These are phyloP conservation scores for Hydriomena furcata DNA, from an alignment of 2,888 invertebrate species.

Conservation along the genomic window DNA sequence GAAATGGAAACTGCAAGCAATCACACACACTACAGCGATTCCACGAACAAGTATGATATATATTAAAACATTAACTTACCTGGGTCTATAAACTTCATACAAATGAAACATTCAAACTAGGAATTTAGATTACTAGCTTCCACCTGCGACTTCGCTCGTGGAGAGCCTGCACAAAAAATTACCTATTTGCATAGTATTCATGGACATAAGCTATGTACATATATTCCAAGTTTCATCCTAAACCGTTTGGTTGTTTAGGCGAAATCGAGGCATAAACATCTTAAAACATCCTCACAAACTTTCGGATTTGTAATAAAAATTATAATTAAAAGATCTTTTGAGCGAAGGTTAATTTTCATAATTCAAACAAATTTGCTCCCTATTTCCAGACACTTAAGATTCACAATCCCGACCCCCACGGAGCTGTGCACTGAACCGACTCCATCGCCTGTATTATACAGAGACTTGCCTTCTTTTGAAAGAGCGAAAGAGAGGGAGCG, in stretches of 20 bases:
- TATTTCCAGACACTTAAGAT: constrained; percentile 64
- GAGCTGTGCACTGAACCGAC: constrained; percentile 53
- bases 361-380: background rate
- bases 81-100: background rate
- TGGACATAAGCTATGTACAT: too few species aligned
- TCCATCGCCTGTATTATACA: constrained; percentile 48
- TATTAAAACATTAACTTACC: background rate
- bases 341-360: too few species aligned
- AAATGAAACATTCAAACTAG: too few species aligned
- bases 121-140: too few species aligned
- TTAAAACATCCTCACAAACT: too few species aligned
- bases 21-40: constrained; percentile 72
- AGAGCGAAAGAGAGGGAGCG: constrained; percentile 39
- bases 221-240: too few species aligned
- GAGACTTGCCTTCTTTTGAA: constrained; percentile 3
- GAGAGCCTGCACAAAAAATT: background rate
- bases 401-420: constrained; percentile 70
- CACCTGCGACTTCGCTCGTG: too few species aligned
- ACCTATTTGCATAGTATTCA: too few species aligned
- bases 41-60: constrained; percentile 60
- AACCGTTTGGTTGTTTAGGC: too few species aligned
- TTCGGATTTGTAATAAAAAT: background rate
- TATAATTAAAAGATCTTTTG: too few species aligned
- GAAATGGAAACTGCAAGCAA: constrained; percentile 67
- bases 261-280: too few species aligned